These are phyloP conservation scores for Pipistrellus kuhlii DNA, from an alignment of 2,797 vertebrate species.

Conservation along the genomic window DNA sequence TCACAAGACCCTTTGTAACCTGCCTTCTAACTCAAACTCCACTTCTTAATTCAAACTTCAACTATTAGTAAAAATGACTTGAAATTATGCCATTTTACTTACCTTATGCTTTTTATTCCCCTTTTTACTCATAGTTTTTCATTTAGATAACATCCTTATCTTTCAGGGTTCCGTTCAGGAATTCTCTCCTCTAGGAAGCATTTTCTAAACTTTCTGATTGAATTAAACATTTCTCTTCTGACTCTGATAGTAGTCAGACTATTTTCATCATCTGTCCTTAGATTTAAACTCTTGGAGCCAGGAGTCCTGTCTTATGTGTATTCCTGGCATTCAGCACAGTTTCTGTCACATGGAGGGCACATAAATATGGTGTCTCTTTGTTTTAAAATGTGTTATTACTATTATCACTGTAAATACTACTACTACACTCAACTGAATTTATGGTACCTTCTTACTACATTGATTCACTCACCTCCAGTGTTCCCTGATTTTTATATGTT, in stretches of 20 bases:
- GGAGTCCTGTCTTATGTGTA: not conserved
- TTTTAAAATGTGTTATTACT: not conserved
- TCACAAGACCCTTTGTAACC: not conserved
- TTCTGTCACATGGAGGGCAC: not conserved
- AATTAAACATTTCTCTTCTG: not conserved
- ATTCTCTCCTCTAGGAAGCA: not conserved
- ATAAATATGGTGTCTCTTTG: not conserved
- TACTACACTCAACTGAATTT: not conserved
- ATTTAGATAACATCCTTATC: not conserved
- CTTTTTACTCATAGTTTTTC: not conserved
- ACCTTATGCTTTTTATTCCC: not conserved
- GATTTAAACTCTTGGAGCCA: not conserved
- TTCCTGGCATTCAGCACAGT: not conserved
- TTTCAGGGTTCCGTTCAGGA: not conserved
- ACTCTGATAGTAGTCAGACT: not conserved
- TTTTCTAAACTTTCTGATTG: not conserved
- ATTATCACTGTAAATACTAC: not conserved
- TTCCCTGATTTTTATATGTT: not conserved
- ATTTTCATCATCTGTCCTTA: not conserved
- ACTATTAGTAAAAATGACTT: not conserved
- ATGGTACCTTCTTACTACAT: not conserved
- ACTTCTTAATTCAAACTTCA: slow-evolving; percentile 33
- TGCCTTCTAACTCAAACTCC: not conserved
- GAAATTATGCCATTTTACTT: not conserved
- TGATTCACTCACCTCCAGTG: not conserved